Base-by-base conservation (phyloP, 2,888 invertebrate species). In the Chesias legatella region DNA sequence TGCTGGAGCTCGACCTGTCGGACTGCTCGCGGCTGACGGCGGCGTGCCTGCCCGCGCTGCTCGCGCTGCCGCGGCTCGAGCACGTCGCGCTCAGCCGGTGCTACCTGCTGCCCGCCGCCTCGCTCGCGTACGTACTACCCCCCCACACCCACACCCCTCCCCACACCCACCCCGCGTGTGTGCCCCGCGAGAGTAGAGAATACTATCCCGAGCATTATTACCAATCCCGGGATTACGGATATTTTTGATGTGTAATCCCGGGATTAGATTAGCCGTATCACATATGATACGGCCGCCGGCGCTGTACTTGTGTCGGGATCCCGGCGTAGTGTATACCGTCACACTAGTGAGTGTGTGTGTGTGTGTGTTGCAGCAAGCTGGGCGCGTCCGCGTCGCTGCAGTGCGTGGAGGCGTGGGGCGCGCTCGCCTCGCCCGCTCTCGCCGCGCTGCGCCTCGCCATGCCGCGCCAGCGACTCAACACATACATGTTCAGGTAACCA, bases 1-100 rank as follows among this genome's bases (percentile, higher is more conserved):
- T 98, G 9, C 79, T 93, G 26, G 97, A 97, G 75, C 83, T 98
- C 53, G 98, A 98, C 82, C 71, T 97, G 42, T 97, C 97, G 10
- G 98, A 98, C 80, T 95, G 95, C 61, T 92, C 94, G 5, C 86
- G 90, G 9, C 76, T 98, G 3, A 92, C 94, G 0, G 90, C 89
- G 7, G 77, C 9, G 76, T 98, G 3, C 92, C 94, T 0, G 90
- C 89, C 6, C 76, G 79, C 0, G 49, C 85, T 88, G 54, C 84
- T 68, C 33, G 4, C 0, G 49, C 67, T 0, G 50, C 70, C 84
- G 25, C 86, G 91, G 10, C 78, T 97, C 4, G 94, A 95, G 63
- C 94, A 94, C 67, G 80, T 96, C 10, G 94, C 95, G 0, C 73
- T 58, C 90, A 95, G 79, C 91, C 94, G 95, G 28, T 92, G 97